Percentiles rank a stretch among this genome's conserved stretches.
Conservation (phyloP, 1,140 invertebrate species). For the Diabrotica virgifera region DNA sequence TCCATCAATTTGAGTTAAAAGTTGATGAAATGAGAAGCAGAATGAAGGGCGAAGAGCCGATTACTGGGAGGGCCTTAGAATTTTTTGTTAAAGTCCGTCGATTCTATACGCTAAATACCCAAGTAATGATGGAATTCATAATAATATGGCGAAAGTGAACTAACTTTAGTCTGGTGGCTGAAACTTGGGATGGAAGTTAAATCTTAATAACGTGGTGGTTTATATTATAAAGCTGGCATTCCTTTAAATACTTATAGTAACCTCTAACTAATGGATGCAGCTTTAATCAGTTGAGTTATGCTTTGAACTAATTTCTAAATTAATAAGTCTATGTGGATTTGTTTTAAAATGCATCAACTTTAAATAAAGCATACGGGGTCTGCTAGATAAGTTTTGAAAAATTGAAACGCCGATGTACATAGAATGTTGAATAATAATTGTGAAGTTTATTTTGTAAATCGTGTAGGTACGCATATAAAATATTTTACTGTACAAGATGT, state of each 20-base stretch:
- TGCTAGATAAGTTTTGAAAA: too few species aligned
- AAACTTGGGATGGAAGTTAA: slow-evolving; percentile 6
- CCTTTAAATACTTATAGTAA: slow-evolving; percentile 11
- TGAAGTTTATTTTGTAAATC: too few species aligned
- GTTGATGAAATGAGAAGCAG: neutral
- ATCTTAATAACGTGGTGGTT: slow-evolving; percentile 13
- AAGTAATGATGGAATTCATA: slow-evolving; percentile 12
- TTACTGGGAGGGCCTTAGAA: neutral
- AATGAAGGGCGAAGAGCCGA: neutral
- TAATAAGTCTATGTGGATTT: too few species aligned
- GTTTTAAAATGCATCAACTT: too few species aligned
- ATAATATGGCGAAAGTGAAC: slow-evolving; percentile 12
- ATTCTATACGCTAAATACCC: slow-evolving; percentile 6
- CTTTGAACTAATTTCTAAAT: too few species aligned
- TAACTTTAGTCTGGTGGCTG: slow-evolving; percentile 1
- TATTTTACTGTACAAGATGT: too few species aligned
- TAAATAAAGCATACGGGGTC: too few species aligned
- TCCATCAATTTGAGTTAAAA: neutral
- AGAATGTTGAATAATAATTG: too few species aligned
- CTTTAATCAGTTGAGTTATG: too few species aligned
- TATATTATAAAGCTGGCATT: slow-evolving; percentile 10
- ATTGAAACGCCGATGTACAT: too few species aligned
- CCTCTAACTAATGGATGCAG: neutral
- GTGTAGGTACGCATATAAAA: too few species aligned
- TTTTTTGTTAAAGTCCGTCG: neutral